These are phyloP conservation scores for Drosophila formosana DNA, from an alignment of 2,888 invertebrate species.

Conservation along the genomic window DNA sequence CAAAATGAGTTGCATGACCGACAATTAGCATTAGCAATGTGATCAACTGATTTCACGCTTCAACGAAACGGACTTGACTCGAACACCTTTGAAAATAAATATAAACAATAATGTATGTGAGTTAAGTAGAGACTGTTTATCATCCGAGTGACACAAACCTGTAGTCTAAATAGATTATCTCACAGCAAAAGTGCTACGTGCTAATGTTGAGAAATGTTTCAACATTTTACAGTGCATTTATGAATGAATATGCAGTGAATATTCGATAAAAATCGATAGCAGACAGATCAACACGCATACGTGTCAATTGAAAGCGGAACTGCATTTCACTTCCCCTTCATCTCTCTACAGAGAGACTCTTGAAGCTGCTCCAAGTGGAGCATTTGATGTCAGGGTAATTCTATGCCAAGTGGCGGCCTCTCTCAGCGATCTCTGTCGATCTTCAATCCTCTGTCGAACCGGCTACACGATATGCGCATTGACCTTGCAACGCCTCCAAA, in stretches of 20 bases:
- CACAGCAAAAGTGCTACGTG: conserved; percentile 28
- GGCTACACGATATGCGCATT: conserved; percentile 57
- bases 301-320: conserved; percentile 46
- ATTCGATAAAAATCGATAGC: conserved; percentile 35
- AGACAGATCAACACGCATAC: conserved; percentile 19
- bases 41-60: conserved; percentile 39
- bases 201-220: neutral
- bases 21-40: conserved; percentile 36
- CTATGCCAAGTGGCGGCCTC: conserved; percentile 28
- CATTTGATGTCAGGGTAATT: conserved; percentile 40
- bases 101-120: neutral
- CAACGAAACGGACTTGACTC: conserved; percentile 6
- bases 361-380: neutral
- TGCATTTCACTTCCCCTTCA: conserved; percentile 4
- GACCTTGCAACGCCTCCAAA: conserved; percentile 65
- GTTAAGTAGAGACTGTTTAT: neutral
- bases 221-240: conserved; percentile 13
- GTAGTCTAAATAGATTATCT: neutral
- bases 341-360: neutral
- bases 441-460: conserved; percentile 43
- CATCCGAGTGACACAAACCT: conserved; percentile 1
- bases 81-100: conserved; percentile 14
- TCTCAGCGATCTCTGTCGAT: conserved; percentile 4
- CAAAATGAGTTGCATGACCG: conserved; percentile 32
- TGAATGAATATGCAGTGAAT: conserved; percentile 39